Base-by-base conservation (phyloP, 1,140 invertebrate species). In the Drosophila bipectinata region DNA sequence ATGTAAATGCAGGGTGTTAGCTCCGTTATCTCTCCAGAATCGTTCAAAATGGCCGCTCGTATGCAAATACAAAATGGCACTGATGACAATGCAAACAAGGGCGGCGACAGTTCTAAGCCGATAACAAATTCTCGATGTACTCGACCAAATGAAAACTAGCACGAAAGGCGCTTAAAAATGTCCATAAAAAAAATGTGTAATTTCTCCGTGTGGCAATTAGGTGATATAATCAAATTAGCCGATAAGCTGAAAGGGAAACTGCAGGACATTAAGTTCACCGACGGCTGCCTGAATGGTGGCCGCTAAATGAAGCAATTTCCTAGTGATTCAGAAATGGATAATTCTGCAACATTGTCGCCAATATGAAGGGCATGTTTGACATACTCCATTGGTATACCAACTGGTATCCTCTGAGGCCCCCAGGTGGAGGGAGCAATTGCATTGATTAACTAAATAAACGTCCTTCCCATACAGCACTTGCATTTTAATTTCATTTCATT, bases 371-470 rank as follows among this genome's bases (percentile, higher is more conserved):
- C 73, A 87, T 87, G 67, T 54, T 63, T 87, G 54, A 34, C 41
- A 77, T 85, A 55, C 64, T 81, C 18, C 51, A 53, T 53, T 37
- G 34, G 34, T n/a, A 10, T 37, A 3, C 34, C 48, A 14, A 26
- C 6, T 4, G 41, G 18, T 18, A 28, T n/a, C n/a, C 21, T 49
- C 41, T 9, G 24, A 18, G 32, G 30, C 55, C 76, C 77, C 81
- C 57, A 77, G 82, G 64, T 78, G 78, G 69, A 85, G 45, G 49
- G 45, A 61, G 55, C 68, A 66, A 72, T 78, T 78, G 83, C 82
- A 82, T 85, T 82, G 82, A 85, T 85, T 85, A 87, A 87, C 81
- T 87, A 81, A 87, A 81, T 85, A 82, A 68, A 84, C 78, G 80
- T 47, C 77, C 73, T 72, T 82, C 66, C 71, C 62, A 18, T 41